Evolutionary conservation across 2,888 invertebrate species (phyloP).

Genomic region (Nomada fucata): DNA sequence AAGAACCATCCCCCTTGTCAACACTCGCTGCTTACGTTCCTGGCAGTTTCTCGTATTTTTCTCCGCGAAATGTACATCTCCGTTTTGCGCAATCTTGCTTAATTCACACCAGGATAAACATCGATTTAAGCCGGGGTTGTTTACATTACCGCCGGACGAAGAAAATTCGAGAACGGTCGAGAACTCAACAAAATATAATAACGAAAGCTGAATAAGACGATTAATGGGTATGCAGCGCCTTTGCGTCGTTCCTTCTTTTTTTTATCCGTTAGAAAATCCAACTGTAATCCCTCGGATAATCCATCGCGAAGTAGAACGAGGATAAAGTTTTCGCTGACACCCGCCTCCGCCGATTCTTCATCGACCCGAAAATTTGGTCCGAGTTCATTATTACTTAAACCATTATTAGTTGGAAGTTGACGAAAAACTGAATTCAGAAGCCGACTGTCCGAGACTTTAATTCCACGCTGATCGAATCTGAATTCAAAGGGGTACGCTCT

Average conservation of each 20-base stretch:
- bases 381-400: conserved; percentile 15
- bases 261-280: not conserved
- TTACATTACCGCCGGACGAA: not conserved
- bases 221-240: not conserved
- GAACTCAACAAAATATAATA: not conserved
- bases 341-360: not conserved
- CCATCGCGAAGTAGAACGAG: not conserved
- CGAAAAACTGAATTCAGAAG: not conserved
- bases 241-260: not conserved
- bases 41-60: not conserved
- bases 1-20: not conserved
- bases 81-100: not conserved
- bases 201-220: not conserved
- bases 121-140: not conserved
- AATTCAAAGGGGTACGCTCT: not conserved
- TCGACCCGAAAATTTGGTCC: conserved; percentile 11
- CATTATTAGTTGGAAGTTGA: conserved; percentile 10
- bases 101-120: no score
- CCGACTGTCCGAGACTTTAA: not conserved
- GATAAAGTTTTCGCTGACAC: conserved; percentile 12
- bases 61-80: not conserved
- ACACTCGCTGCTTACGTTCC: not conserved
- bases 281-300: conserved; percentile 15
- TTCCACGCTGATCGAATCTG: not conserved
- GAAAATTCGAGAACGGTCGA: not conserved